Evolutionary conservation across 2,888 invertebrate species (phyloP), one percentile per base, ranked within the genome.

Genomic region (Ophioninae sp.): DNA sequence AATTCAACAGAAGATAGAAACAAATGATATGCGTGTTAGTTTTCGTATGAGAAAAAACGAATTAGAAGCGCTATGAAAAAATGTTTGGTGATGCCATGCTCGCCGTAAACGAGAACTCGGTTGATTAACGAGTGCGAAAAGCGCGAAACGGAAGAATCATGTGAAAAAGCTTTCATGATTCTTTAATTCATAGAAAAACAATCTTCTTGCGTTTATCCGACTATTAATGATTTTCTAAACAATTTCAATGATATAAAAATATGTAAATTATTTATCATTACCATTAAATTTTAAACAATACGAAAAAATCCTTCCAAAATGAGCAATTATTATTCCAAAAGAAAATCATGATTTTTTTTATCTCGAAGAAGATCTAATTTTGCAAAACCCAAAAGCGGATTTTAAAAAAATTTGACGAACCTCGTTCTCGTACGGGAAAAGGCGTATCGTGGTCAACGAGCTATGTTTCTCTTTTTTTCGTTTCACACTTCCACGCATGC

Each of bases 1-100:
- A 87, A 85, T 85, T 87, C 84, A 87, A 87, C 87, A 88, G 88
- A 88, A 88, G 86, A 89, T 86, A 86, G 89, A 89, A 79, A 79
- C 73, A 74, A 88, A 87, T 81, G 82, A 82, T 86, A 85, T 86
- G 87, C 77, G 85, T 85, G 89, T 90, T 89, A 90, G 88, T 89
- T 69, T 20, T 58, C 7, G 30, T 22, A 37, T 13, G 51, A 44
- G 20, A 61, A 63, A 68, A 44, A 67, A 75, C 67, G 63, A 80
- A 80, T 59, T 65, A 76, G n/a, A 84, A 82, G 82, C 81, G 63
- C 77, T 80, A 77, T 68, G 64, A 65, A 75, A 80, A 51, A 51
- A 51, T 51, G 13, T 65, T 79, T 76, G 58, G 65, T 76, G 76
- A 56, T 64, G 76, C n/a, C 76, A 77, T 63, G 82, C 68, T 74